phyloP scores from a whole-genome alignment of 2,113 vertebrate species.

The Peromyscus leucopus region DNA sequence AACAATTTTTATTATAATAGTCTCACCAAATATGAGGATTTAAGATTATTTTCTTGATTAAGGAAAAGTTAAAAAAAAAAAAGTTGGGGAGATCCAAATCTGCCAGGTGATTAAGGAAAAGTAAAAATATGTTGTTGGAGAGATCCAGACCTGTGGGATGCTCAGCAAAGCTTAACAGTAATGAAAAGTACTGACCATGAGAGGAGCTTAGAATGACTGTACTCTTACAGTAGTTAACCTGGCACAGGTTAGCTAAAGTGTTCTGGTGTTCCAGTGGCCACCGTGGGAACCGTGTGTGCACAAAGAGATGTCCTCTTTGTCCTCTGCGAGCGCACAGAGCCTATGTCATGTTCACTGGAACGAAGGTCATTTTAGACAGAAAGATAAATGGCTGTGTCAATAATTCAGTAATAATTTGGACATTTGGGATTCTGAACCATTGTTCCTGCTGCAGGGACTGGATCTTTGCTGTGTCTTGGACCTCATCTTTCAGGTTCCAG shows the following conservation, averaged over 20 bases:
- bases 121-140: neutral
- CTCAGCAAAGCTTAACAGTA: neutral
- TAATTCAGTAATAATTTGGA: neutral
- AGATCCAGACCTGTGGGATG: neutral
- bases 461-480: neutral
- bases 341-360: neutral
- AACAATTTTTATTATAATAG: neutral
- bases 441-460: neutral
- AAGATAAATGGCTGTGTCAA: neutral
- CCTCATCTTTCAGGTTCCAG: accelerated
- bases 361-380: neutral
- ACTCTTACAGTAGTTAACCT: neutral
- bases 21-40: neutral
- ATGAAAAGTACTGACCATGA: neutral
- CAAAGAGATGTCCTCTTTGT: neutral
- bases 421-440: neutral
- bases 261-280: neutral
- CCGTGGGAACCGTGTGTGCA: accelerated
- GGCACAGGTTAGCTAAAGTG: neutral
- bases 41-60: neutral
- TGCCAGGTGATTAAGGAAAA: neutral
- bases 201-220: neutral
- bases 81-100: neutral
- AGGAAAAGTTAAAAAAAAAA: neutral
- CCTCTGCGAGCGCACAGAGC: neutral